phyloP scores from a whole-genome alignment of 1,140 invertebrate species.

The Delia radicum region DNA sequence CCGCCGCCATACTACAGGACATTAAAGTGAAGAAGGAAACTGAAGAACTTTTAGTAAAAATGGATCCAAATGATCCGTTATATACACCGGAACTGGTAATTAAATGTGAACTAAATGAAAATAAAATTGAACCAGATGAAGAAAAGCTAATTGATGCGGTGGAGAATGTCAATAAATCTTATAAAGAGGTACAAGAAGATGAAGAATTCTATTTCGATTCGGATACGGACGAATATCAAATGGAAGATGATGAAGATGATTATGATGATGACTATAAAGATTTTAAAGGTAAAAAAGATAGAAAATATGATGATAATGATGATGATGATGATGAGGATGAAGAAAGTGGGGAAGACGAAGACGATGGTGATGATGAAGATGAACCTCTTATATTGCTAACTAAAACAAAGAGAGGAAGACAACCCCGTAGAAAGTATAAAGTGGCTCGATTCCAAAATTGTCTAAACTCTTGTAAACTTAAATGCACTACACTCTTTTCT shows the following conservation, averaged over 20 bases:
- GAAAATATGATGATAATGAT: neutral
- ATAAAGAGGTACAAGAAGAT: neutral
- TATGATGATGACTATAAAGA: neutral
- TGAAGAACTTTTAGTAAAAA: neutral
- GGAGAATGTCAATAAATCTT: neutral
- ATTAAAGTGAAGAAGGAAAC: neutral
- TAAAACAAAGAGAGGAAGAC: neutral
- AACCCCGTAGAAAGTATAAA: neutral
- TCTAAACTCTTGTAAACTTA: constrained; percentile 17
- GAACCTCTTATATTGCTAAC: neutral
- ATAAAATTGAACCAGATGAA: neutral
- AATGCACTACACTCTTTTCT: constrained; percentile 14
- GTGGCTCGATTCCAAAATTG: constrained; percentile 1
- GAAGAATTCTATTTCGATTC: neutral
- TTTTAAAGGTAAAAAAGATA: neutral
- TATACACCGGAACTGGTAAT: neutral
- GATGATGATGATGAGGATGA: neutral
- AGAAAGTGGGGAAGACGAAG: neutral
- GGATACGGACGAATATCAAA: neutral
- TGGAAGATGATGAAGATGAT: constrained; percentile 1
- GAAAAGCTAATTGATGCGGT: neutral
- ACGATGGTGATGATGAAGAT: neutral
- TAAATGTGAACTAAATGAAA: neutral
- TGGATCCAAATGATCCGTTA: constrained; percentile 8
- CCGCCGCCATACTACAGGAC: neutral